Base-by-base conservation (phyloP, 2,113 vertebrate species). In the Carassius carassius region DNA sequence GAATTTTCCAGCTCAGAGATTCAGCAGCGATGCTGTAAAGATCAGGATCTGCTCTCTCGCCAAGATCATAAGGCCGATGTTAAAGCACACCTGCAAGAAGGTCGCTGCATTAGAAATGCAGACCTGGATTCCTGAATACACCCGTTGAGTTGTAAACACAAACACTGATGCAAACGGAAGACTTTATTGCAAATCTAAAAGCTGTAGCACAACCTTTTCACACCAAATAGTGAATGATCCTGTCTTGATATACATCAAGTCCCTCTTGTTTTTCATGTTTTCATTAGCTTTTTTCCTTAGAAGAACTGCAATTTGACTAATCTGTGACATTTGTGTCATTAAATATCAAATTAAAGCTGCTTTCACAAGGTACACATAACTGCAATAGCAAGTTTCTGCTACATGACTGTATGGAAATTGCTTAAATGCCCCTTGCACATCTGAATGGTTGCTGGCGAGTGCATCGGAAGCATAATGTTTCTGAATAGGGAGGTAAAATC, bases 1-100 rank as follows among this genome's bases (percentile, higher is more conserved):
- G 65, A 23, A 23, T 67, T 65, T 75, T 84, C 58, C 70, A 80
- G 41, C 54, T 65, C 69, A 51, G n/a, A 23, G 69, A 54, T 14
- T 63, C 54, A 41, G 65, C 16, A n/a, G 54, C 4, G 11, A 41
- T 0, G 5, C 76, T 25, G 37, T 79, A 44, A 47, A 47, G 35
- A 44, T 47, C 13, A 23, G 13, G 58, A 79, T 78, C 21, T 41
- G 56, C 54, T 35, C 56, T 78, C 19, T 62, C 21, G 3, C 3
- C 21, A 23, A 62, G 76, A 78, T 80, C n/a, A 63, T 47, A 47
- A 29, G n/a, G 16, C 37, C 0, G 78, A 79, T 80, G 41, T 62
- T 79, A 63, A 79, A 58, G 35, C 13, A 17, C 78, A 80, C n/a
- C 37, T 63, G 21, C 78, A 29, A 29, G 19, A 21, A 25, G 58